These are phyloP conservation scores for Phymatocera aterrima DNA, from an alignment of 2,888 invertebrate genomes.

Conservation along the genomic window DNA sequence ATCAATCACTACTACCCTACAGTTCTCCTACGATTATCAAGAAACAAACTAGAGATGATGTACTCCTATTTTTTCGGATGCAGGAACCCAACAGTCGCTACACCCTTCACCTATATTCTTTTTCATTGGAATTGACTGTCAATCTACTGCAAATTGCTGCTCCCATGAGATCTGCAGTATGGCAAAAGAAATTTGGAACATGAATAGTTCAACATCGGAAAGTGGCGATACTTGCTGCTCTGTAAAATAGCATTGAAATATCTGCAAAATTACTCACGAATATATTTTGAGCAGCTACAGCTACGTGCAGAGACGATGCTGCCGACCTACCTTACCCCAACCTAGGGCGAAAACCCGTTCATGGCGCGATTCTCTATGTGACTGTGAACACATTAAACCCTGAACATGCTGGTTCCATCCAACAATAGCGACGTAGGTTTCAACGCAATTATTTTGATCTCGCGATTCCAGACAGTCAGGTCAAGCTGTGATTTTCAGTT, in stretches of 20 bases:
- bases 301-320: too few relatives aligned
- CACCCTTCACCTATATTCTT: neutral
- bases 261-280: slow-evolving; percentile 6
- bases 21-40: neutral
- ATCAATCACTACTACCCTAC: slow-evolving; percentile 22
- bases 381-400: too few relatives aligned
- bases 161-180: neutral
- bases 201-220: too few relatives aligned
- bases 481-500: too few relatives aligned
- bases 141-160: neutral
- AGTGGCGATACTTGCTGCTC: neutral
- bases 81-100: slow-evolving; percentile 12
- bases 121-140: neutral
- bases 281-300: slow-evolving; percentile 1
- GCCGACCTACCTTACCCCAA: too few relatives aligned
- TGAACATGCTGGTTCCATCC: too few relatives aligned
- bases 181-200: neutral
- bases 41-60: slow-evolving; percentile 3
- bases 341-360: too few relatives aligned
- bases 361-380: too few relatives aligned
- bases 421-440: too few relatives aligned
- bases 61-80: too few relatives aligned
- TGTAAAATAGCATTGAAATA: neutral
- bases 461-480: too few relatives aligned
- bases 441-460: too few relatives aligned